These are phyloP conservation scores for Phyto melanocephala DNA, from an alignment of 2,888 invertebrate genomes.

Conservation along the genomic window DNA sequence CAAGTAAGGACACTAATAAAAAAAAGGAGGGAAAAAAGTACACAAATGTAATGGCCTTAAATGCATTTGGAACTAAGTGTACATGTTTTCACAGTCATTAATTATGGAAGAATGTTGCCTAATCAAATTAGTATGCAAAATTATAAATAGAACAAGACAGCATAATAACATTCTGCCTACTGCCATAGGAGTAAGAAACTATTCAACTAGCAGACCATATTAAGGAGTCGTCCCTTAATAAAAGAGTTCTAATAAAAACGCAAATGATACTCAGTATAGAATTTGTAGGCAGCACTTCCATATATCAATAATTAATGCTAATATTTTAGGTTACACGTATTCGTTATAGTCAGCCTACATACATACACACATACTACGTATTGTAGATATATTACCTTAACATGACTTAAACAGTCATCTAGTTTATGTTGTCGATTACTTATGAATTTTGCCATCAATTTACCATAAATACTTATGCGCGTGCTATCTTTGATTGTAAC, in stretches of 20 bases:
- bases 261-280: background rate
- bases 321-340: too few relatives aligned
- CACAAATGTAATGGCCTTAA: constrained; percentile 39
- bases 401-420: background rate
- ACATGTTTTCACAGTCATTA: constrained; percentile 66
- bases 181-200: constrained; percentile 8
- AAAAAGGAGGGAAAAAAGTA: background rate
- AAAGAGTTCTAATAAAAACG: background rate
- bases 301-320: background rate
- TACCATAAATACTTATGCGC: constrained; percentile 18
- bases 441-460: constrained; percentile 9
- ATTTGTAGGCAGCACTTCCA: constrained; percentile 48
- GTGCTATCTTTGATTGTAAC: background rate
- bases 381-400: background rate
- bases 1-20: constrained; percentile 62
- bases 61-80: constrained; percentile 45
- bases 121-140: constrained; percentile 64
- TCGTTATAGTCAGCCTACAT: too few relatives aligned
- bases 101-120: constrained; percentile 61
- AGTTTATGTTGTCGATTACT: background rate
- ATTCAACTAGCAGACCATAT: constrained; percentile 11
- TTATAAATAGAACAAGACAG: constrained; percentile 47
- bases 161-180: constrained; percentile 2
- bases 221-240: constrained; percentile 21
- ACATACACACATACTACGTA: too few relatives aligned